phyloP scores from a whole-genome alignment of 1,140 invertebrate species.

The Leptestheria dahalacensis region DNA sequence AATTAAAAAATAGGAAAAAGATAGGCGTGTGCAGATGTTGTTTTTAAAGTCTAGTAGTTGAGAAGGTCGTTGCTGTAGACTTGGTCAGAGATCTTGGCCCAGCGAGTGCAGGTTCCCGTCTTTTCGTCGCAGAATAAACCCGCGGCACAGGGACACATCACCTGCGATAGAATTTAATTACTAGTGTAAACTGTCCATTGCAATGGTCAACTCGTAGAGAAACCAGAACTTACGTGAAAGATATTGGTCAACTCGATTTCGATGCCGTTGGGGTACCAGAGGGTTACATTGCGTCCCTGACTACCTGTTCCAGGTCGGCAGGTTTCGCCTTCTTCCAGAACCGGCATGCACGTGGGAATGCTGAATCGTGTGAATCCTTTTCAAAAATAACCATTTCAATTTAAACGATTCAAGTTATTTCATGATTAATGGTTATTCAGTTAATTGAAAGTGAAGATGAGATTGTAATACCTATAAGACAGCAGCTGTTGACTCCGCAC shows the following conservation, averaged over 20 bases:
- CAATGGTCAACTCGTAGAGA: too few species aligned
- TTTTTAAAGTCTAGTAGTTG: too few species aligned
- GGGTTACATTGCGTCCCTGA: background rate
- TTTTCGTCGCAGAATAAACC: background rate
- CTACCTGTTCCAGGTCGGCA: background rate
- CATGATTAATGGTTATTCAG: background rate
- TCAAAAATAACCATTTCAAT: background rate
- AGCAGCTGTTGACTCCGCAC: slow-evolving; percentile 5
- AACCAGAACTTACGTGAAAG: background rate
- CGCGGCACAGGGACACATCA: background rate
- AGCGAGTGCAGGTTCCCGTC: background rate
- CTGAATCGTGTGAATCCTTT: slow-evolving; percentile 7
- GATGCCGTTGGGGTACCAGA: slow-evolving; percentile 1
- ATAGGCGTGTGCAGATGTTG: too few species aligned
- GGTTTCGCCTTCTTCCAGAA: slow-evolving; percentile 4
- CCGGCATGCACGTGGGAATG: slow-evolving; percentile 10
- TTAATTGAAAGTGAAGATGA: background rate
- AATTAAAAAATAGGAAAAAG: too few species aligned
- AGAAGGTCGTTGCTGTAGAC: too few species aligned
- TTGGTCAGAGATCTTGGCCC: background rate
- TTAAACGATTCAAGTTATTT: too few species aligned
- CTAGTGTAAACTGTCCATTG: background rate
- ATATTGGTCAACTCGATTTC: background rate
- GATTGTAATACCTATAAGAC: slow-evolving; percentile 10
- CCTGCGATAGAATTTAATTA: too few species aligned